These are phyloP conservation scores for Apus apus DNA, from an alignment of 2,113 vertebrate genomes.

Conservation along the genomic window DNA sequence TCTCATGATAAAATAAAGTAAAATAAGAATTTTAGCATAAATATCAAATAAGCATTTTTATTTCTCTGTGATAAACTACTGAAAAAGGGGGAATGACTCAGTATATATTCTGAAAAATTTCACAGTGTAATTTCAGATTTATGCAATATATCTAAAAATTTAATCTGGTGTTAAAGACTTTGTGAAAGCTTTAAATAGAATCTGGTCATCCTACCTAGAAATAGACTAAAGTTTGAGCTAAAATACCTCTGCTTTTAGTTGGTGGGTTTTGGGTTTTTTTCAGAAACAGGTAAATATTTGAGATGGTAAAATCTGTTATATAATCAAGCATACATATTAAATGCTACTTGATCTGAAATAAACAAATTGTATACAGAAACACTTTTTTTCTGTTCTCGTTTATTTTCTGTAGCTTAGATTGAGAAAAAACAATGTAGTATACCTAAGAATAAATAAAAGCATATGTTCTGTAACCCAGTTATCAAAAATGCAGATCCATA, in stretches of 20 bases:
- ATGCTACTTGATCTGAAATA: background rate
- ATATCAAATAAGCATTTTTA: background rate
- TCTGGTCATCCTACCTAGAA: fast-evolving
- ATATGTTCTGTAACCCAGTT: background rate
- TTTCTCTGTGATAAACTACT: background rate
- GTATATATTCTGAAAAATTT: background rate
- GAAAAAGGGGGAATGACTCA: background rate
- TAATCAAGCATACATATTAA: background rate
- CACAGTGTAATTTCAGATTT: background rate
- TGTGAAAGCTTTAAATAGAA: background rate
- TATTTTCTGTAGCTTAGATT: background rate
- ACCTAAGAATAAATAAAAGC: background rate
- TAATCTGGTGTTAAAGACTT: background rate
- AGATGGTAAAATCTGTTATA: background rate
- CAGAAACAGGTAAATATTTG: background rate
- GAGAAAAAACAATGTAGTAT: background rate
- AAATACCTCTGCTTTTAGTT: no score
- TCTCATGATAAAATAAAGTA: background rate
- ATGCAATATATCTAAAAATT: background rate
- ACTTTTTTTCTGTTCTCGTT: background rate
- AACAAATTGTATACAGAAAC: background rate
- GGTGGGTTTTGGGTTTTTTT: no score
- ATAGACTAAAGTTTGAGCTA: background rate
- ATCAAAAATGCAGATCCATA: background rate
- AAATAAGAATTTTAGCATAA: background rate